Base-by-base conservation (phyloP, 2,888 invertebrate species). In the Tenthredo livida region DNA sequence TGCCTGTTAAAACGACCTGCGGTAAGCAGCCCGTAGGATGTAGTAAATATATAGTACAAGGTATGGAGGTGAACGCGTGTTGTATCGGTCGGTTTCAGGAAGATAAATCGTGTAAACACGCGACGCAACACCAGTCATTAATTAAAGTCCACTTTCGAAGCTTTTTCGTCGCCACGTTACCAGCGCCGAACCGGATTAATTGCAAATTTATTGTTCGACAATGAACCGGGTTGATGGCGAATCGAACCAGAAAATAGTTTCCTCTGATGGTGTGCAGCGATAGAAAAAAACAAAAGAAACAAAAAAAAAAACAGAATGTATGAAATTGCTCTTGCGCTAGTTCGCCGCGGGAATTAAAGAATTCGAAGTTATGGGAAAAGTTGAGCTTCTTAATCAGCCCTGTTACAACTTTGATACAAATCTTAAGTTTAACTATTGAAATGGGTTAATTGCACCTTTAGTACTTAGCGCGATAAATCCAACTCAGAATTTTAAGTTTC, bases 91-190 rank as follows among this genome's bases (percentile, higher is more conserved):
- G 80, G 61, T 40, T 80, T 10, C 40, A 21, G 61, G 78, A 80
- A 58, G 58, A 80, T 58, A 61, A 80, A 80, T 80, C 61, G 58
- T 80, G 80, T 80, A 80, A 80, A 80, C 80, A 80, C 80, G 40
- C 80, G 58, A 80, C 37, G 78, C 33, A 58, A 58, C 58, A 78
- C 33, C 21, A 47, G 40, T 78, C 78, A 78, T 78, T 78, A 58
- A 78, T 78, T 78, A 54, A 78, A 58, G 37, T 78, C 58, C 61
- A 78, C 78, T 78, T 78, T 78, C 58, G 78, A 37, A 78, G 58
- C 78, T 78, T 78, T 78, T 78, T 78, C 78, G 78, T 78, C 58
- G 78, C 78, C 78, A 58, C 78, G 37, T 58, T 58, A 6, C 78
- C 61, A 37, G 61, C 77, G 72, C 40, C n/a, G 78, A 78, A 61